Evolutionary conservation across 2,113 vertebrate species (phyloP), one percentile per base, ranked within the genome.

Genomic region (Ptilonorhynchus violaceus): DNA sequence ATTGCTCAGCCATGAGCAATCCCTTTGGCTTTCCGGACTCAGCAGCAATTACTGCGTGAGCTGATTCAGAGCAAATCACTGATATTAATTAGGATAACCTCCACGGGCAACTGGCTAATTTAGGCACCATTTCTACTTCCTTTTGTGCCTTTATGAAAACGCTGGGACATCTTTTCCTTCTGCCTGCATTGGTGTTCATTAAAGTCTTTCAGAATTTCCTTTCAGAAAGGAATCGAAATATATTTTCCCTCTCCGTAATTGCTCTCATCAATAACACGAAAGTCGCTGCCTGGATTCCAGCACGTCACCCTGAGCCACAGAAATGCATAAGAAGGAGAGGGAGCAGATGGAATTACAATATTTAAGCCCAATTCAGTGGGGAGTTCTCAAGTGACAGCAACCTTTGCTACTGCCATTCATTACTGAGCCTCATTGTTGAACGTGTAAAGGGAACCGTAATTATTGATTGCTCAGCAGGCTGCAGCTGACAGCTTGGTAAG

Each of bases 51-150:
- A 86, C 76, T 62, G 63, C 1, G 0, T 69, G 92, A 94, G 70
- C 49, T 52, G 68, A 63, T 87, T 74, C 4, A 4, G 79, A 89
- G 77, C 79, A 91, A 88, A 92, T 67, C 85, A 44, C 68, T 41
- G 80, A 31, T 86, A 85, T 87, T 92, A 94, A 96, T 95, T 92
- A 93, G 86, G 76, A 70, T 94, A 96, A 72, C 69, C 88, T 93
- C 95, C 72, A 52, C 1, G 22, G 93, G 76, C 83, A 91, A 33
- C 68, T 59, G 20, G 56, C 83, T 96, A 70, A 94, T 94, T 95
- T 80, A 74, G 69, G 63, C 56, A 56, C 56, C 9, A n/a, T 35
- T 94, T 83, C 72, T 89, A 46, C 75, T 96, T 95, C 86, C 53
- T 96, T 93, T 74, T 20, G 22, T 92, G 62, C 62, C 42, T 93